Conservation (phyloP, 23 tunicate species). For the Oikopleura dioica region DNA sequence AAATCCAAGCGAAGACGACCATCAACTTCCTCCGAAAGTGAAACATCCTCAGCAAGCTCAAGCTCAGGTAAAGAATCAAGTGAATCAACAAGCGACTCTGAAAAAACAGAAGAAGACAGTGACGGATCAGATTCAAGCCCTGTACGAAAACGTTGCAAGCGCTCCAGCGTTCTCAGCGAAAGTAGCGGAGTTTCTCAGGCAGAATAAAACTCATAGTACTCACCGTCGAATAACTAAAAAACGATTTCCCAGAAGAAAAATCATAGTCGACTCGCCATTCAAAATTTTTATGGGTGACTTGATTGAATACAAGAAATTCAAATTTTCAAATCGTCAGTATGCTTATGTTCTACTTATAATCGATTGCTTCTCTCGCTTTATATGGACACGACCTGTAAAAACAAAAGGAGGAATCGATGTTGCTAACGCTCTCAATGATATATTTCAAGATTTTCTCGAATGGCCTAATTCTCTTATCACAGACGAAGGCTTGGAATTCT, state of each 20-base stretch:
- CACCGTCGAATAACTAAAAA: neutral
- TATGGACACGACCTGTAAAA: neutral
- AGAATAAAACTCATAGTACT: neutral
- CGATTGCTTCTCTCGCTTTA: neutral
- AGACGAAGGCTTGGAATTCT: constrained; percentile 4
- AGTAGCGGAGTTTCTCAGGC: neutral
- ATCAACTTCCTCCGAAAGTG: no score
- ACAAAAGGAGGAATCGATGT: neutral
- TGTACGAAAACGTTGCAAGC: neutral
- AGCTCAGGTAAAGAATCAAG: no score
- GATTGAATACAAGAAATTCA: neutral
- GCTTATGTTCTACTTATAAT: neutral
- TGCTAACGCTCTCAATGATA: neutral
- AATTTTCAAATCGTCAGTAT: neutral
- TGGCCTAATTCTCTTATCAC: neutral
- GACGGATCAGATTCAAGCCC: neutral
- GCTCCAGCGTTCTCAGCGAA: neutral
- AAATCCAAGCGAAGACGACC: no score
- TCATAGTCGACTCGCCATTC: neutral
- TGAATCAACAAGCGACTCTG: no score
- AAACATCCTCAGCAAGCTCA: no score
- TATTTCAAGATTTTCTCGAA: neutral
- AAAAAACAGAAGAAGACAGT: neutral
- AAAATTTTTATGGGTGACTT: constrained; percentile 11
- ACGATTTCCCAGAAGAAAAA: neutral